Evolutionary conservation across 2,113 vertebrate genomes (phyloP).

Genomic region (Eonycteris spelaea): DNA sequence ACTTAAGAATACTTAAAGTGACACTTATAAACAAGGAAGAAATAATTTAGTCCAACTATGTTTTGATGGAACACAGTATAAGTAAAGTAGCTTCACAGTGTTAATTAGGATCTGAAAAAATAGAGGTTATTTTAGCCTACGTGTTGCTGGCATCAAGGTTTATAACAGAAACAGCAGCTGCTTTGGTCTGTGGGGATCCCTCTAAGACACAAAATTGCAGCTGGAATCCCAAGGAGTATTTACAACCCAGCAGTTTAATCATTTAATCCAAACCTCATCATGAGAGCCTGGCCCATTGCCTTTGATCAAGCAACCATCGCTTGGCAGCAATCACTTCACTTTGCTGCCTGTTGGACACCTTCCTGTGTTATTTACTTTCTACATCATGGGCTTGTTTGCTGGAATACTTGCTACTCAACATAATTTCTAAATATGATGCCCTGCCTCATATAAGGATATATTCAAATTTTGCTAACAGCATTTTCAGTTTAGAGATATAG

Average conservation of each 20-base stretch:
- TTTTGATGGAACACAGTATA: not conserved
- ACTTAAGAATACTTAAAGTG: not conserved
- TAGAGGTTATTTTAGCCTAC: not conserved
- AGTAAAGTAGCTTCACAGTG: not conserved
- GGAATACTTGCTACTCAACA: not conserved
- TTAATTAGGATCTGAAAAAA: not conserved
- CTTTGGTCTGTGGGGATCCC: conserved; percentile 3
- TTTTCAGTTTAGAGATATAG: conserved; percentile 47
- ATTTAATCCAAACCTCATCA: conserved; percentile 53
- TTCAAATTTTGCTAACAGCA: conserved; percentile 42
- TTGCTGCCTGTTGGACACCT: conserved; percentile 15
- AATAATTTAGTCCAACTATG: not conserved
- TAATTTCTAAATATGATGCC: conserved; percentile 37
- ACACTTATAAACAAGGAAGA: not conserved
- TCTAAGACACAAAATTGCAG: conserved; percentile 13
- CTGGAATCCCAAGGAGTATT: conserved; percentile 50
- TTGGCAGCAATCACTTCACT: conserved; percentile 27
- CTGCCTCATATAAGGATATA: conserved; percentile 50
- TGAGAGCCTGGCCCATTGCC: conserved; percentile 49
- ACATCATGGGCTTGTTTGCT: not conserved
- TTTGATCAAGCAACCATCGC: conserved; percentile 33
- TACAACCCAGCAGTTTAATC: conserved; percentile 51
- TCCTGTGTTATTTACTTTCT: conserved; percentile 57
- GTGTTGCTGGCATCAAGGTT: not conserved
- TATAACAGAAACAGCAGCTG: conserved; percentile 47